A percentile compares a stretch with the other conserved stretches of the same genome.
These are phyloP conservation scores for Lasiurus borealis DNA, from an alignment of 2,113 vertebrate species.

Conservation along the genomic window DNA sequence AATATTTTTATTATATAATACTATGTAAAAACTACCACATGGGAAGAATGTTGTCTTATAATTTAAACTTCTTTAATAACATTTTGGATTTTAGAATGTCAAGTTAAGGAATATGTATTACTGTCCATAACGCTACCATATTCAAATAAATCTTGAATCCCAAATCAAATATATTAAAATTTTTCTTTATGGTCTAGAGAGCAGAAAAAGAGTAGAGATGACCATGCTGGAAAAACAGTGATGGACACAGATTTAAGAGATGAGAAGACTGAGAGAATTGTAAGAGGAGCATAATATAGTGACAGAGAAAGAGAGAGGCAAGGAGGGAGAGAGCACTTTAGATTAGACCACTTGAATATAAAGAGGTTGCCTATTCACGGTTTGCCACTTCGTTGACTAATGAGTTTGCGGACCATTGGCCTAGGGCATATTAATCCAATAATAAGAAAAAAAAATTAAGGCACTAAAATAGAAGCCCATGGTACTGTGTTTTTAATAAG, in stretches of 20 bases:
- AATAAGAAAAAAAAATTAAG: neutral
- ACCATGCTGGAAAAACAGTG: slow-evolving; percentile 12
- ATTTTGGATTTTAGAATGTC: slow-evolving; percentile 48
- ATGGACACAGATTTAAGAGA: neutral
- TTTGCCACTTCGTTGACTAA: too few species aligned
- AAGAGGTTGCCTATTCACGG: neutral
- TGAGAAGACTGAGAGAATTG: neutral
- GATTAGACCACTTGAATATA: neutral
- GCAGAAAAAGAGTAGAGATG: neutral
- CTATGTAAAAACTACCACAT: neutral
- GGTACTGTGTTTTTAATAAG: neutral
- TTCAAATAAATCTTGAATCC: neutral
- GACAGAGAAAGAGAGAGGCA: neutral
- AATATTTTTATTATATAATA: neutral
- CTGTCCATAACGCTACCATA: neutral
- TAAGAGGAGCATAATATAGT: neutral
- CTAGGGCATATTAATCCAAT: neutral
- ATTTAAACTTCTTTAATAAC: slow-evolving; percentile 25
- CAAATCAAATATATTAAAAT: neutral
- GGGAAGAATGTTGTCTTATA: neutral
- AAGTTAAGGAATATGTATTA: neutral
- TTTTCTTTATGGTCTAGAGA: neutral
- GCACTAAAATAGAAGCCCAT: neutral
- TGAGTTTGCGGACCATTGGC: too few species aligned
- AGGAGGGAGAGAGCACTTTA: neutral